phyloP scores from a whole-genome alignment of 2,797 vertebrate genomes.

The Megalops cyprinoides region DNA sequence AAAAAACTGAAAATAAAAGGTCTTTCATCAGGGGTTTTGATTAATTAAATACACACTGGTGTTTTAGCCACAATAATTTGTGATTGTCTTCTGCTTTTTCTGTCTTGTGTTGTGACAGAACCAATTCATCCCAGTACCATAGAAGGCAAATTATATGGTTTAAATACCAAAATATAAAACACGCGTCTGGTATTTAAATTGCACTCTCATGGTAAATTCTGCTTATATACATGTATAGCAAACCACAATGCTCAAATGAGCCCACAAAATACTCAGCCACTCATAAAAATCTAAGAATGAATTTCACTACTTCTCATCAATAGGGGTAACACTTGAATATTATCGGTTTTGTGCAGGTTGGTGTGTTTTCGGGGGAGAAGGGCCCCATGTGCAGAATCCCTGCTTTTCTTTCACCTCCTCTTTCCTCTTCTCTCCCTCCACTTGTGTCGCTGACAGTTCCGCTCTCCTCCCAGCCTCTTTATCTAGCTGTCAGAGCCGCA shows the following conservation, averaged over 20 bases:
- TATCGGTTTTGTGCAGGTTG: background rate
- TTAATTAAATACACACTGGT: background rate
- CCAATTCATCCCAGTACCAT: too few species aligned
- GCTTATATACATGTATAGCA: too few species aligned
- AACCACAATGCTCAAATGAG: too few species aligned
- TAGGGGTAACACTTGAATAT: background rate
- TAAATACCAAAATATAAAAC: too few species aligned
- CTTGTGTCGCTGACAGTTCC: slow-evolving; percentile 25
- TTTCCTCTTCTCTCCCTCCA: background rate
- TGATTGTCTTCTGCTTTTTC: too few species aligned
- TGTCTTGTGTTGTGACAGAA: too few species aligned
- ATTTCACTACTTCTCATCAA: background rate
- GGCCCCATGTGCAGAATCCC: background rate
- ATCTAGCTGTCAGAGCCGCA: slow-evolving; percentile 25
- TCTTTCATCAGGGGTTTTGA: background rate
- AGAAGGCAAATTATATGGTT: too few species aligned
- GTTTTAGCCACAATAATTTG: too few species aligned
- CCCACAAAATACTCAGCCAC: too few species aligned
- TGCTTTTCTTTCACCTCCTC: background rate
- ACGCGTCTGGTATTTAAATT: too few species aligned
- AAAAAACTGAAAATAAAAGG: background rate
- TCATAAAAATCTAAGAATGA: too few species aligned
- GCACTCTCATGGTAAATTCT: too few species aligned
- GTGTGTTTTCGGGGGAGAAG: background rate
- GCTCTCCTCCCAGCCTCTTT: slow-evolving; percentile 20